These are phyloP conservation scores for Steromphala cineraria DNA, from an alignment of 2,888 invertebrate genomes.

Conservation along the genomic window DNA sequence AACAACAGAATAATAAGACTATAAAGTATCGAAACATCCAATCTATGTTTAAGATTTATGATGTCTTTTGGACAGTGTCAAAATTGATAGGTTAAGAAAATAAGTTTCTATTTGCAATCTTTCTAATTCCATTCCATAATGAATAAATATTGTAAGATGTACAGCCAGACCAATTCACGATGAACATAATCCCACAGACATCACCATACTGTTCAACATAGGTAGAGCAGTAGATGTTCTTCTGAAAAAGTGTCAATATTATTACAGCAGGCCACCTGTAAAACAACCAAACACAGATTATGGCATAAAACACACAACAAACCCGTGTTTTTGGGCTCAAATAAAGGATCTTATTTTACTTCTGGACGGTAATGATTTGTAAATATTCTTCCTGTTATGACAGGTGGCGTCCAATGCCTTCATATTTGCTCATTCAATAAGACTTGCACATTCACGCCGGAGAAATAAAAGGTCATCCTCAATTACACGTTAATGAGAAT, in stretches of 20 bases:
- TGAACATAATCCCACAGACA: neutral
- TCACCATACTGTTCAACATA: neutral
- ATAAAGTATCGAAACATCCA: too few relatives aligned
- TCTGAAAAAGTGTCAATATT: neutral
- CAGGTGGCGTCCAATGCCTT: neutral
- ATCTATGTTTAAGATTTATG: too few relatives aligned
- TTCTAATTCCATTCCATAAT: too few relatives aligned
- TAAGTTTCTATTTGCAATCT: too few relatives aligned
- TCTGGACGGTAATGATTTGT: neutral
- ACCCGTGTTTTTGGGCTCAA: neutral
- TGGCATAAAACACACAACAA: neutral
- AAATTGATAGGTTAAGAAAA: too few relatives aligned
- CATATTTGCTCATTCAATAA: neutral
- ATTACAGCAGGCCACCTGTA: neutral
- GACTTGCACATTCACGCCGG: neutral
- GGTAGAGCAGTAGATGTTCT: neutral
- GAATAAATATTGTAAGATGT: neutral
- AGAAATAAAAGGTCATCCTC: neutral
- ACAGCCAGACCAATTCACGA: neutral
- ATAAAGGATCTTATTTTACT: neutral
- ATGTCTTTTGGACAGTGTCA: too few relatives aligned
- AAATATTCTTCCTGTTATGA: neutral
- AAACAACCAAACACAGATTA: slow-evolving; percentile 1
- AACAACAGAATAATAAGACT: too few relatives aligned
- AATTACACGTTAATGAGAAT: neutral